phyloP scores from a whole-genome alignment of 2,888 invertebrate genomes.

The Drosophila kokeensis region DNA sequence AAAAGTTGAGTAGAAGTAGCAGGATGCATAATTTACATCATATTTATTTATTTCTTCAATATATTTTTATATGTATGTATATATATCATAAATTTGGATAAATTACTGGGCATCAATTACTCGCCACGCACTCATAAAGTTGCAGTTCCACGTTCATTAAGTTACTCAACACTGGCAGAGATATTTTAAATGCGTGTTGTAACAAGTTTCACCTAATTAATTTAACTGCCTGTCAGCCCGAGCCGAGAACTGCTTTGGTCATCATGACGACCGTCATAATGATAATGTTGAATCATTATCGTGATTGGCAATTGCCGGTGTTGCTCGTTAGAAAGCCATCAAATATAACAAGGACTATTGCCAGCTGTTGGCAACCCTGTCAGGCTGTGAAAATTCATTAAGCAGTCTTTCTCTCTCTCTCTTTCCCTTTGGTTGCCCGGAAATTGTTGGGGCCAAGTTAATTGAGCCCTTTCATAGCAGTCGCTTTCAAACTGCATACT shows the following conservation, averaged over 20 bases:
- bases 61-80: too few relatives aligned
- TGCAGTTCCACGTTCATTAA: constrained; percentile 10
- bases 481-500: constrained; percentile 27
- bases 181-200: constrained; percentile 15
- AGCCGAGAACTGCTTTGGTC: constrained; percentile 7
- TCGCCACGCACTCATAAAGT: neutral
- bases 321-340: constrained; percentile 34
- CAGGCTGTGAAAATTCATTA: constrained; percentile 47
- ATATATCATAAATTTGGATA: neutral
- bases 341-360: constrained; percentile 45
- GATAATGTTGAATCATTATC: constrained; percentile 39
- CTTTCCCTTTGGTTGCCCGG: neutral
- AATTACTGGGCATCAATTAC: neutral
- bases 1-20: neutral
- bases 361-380: constrained; percentile 15
- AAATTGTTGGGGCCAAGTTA: constrained; percentile 40
- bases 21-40: too few relatives aligned
- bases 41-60: neutral
- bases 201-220: constrained; percentile 50
- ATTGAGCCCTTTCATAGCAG: constrained; percentile 46
- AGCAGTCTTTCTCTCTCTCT: neutral
- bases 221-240: constrained; percentile 28
- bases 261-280: constrained; percentile 16
- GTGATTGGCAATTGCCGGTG: constrained; percentile 31
- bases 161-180: constrained; percentile 13